Evolutionary conservation across 2,888 invertebrate genomes (phyloP), one percentile per base, ranked within the genome.

Genomic region (Tetranychus piercei): DNA sequence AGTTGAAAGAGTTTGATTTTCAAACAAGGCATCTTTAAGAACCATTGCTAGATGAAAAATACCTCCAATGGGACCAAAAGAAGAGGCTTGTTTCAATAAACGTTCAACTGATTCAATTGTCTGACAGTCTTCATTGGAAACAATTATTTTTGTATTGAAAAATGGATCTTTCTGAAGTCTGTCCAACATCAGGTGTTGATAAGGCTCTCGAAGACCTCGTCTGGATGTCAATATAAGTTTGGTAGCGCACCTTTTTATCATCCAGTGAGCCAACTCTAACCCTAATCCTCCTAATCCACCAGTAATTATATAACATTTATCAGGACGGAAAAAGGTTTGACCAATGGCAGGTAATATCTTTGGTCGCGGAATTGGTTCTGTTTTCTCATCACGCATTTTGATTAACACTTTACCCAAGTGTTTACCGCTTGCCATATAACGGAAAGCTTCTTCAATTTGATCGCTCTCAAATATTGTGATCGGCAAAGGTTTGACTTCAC

Each of bases 341-440:
- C 93, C 90, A 79, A 92, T 70, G 34, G 43, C 34, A 44, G 44
- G 44, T n/a, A n/a, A 71, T 44, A 71, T 23, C 18, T 71, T 23
- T n/a, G 20, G 18, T 15, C 11, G 8, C 3, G n/a, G 55, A 18
- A 23, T 22, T 6, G 34, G 22, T 7, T 22, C 34, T 15, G 15
- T 83, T 82, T 92, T 91, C 83, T 82, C 23, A 97, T 94, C 72
- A 92, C 92, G 87, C 76, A 95, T 89, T 80, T 93, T 90, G 79
- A 96, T 83, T 73, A 95, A 83, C 73, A 96, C 96, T 86, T 97
- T 97, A 79, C 97, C 97, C 80, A 96, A 93, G 84, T 97, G 97
- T 82, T 92, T 93, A 77, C 97, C 97, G 15, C 92, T 89, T n/a
- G 95, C 95, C 94, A 97, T 96, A 84, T 87, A 94, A 78, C 86